Conservation (phyloP, 2,888 invertebrate genomes). For the Meganola albula region DNA sequence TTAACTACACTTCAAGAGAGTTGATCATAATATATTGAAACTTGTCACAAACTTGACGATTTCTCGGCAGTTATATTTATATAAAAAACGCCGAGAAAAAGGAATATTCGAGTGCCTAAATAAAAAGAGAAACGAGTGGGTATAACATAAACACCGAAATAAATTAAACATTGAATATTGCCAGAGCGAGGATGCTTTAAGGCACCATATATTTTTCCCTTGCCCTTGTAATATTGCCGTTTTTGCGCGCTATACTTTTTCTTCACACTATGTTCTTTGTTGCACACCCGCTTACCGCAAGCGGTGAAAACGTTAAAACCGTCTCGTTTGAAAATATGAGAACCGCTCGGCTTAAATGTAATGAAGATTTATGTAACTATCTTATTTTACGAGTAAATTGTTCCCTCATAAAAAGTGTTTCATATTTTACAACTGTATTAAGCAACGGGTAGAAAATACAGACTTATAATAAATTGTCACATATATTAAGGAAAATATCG, state of each 20-base stretch:
- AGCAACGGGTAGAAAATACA: no score
- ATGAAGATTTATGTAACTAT: constrained; percentile 67
- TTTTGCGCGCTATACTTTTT: constrained; percentile 38
- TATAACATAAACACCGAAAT: constrained; percentile 27
- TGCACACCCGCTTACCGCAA: constrained; percentile 56
- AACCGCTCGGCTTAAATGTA: constrained; percentile 51
- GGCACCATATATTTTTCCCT: constrained; percentile 37
- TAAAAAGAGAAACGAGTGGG: constrained; percentile 16
- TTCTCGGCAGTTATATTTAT: no score
- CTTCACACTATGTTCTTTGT: constrained; percentile 52
- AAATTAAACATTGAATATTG: constrained; percentile 39
- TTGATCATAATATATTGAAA: no score
- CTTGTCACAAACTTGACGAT: no score
- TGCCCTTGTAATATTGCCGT: constrained; percentile 34
- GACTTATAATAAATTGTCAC: no score
- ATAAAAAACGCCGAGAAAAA: no score
- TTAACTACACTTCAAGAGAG: no score
- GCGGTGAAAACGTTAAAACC: constrained; percentile 57
- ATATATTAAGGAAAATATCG: no score
- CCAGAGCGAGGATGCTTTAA: constrained; percentile 33
- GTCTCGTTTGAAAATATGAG: constrained; percentile 61
- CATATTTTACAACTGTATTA: no score
- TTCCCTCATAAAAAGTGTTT: constrained; percentile 29
- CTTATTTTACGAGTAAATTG: constrained; percentile 43
- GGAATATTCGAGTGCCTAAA: no score